Percentiles rank a stretch among this genome's conserved stretches.
phyloP scores from a whole-genome alignment of 2,113 vertebrate genomes.

The Acinonyx jubatus region DNA sequence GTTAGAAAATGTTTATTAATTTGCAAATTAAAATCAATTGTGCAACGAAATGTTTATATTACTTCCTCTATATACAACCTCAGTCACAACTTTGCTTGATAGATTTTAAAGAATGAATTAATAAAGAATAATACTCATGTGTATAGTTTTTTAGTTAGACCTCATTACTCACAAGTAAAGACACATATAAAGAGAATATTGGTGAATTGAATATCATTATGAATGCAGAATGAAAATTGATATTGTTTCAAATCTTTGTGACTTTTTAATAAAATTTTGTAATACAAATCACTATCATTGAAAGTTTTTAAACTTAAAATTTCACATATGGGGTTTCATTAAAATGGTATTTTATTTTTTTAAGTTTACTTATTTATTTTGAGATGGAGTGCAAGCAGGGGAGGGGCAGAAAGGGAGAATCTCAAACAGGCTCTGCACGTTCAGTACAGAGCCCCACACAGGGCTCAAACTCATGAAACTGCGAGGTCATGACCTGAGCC shows the following conservation, averaged over 20 bases:
- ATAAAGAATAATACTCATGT: neutral
- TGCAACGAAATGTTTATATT: neutral
- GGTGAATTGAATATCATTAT: neutral
- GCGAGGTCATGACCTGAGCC: too few species aligned
- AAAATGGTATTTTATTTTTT: constrained; percentile 4
- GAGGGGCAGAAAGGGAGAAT: too few species aligned
- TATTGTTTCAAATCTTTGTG: neutral
- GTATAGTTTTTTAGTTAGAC: neutral
- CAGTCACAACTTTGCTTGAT: neutral
- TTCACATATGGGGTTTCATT: neutral
- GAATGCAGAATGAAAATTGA: neutral
- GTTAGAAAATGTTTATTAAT: constrained; percentile 17
- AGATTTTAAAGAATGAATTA: neutral
- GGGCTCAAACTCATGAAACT: too few species aligned
- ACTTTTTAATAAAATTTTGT: neutral
- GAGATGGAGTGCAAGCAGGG: too few species aligned
- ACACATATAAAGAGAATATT: neutral
- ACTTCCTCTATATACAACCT: neutral
- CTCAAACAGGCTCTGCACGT: too few species aligned
- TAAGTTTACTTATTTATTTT: too few species aligned
- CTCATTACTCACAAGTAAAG: neutral
- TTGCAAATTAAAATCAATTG: constrained; percentile 7
- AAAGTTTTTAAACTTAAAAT: constrained; percentile 8
- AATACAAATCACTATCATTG: neutral
- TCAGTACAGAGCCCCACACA: too few species aligned